Evolutionary conservation across 37 sponge, comb jelly and placozoan genomes (phyloP).

Genomic region (Spongia lamella): DNA sequence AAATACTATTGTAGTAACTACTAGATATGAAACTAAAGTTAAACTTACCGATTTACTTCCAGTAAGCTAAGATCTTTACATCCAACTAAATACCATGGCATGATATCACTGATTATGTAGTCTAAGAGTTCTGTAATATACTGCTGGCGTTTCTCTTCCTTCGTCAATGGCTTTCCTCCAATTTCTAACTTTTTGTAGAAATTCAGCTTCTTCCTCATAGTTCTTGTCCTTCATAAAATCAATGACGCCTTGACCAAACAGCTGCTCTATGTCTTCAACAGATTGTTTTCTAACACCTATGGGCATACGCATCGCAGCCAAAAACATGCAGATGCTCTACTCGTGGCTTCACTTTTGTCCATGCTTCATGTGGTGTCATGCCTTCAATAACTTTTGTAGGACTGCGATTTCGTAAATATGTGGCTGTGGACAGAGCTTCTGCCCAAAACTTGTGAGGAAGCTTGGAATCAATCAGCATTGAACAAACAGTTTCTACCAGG

Average conservation of each 20-base stretch:
- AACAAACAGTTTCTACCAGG: too few species aligned
- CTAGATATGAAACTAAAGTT: neutral
- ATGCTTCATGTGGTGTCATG: too few species aligned
- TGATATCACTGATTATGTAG: slow-evolving; percentile 18
- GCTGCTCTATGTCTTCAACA: slow-evolving; percentile 10
- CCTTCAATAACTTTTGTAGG: too few species aligned
- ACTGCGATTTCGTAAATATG: too few species aligned
- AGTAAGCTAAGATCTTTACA: slow-evolving; percentile 24
- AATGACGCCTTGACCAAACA: slow-evolving; percentile 11
- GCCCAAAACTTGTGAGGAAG: too few species aligned
- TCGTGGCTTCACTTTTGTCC: too few species aligned
- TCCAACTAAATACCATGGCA: slow-evolving; percentile 23
- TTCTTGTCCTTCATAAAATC: slow-evolving; percentile 11
- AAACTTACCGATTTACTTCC: slow-evolving; percentile 44
- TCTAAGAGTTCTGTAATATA: slow-evolving; percentile 16
- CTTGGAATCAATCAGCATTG: too few species aligned
- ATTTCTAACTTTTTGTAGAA: neutral
- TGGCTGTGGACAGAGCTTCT: too few species aligned
- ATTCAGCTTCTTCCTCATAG: neutral
- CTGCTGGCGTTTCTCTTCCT: slow-evolving; percentile 7
- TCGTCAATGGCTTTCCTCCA: slow-evolving; percentile 4
- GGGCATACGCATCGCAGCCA: too few species aligned
- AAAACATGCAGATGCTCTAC: too few species aligned
- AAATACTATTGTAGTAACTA: too few species aligned
- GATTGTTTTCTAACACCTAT: slow-evolving; percentile 11